A percentile compares a stretch with the other conserved stretches of the same genome.
Evolutionary conservation across 2,888 invertebrate species (phyloP).

Genomic region (Itoplectis maculator): DNA sequence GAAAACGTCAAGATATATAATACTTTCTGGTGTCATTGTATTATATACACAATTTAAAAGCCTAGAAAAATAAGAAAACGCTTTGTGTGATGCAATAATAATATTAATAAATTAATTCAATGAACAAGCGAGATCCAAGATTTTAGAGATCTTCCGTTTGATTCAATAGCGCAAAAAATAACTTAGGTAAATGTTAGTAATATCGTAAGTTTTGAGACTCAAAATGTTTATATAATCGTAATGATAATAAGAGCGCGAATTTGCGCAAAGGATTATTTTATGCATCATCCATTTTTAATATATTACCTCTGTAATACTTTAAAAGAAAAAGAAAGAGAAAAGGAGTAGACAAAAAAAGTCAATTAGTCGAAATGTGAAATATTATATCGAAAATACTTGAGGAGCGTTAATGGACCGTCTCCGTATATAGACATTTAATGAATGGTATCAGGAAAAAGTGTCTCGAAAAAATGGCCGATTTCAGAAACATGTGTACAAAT

Average conservation of each 20-base stretch:
- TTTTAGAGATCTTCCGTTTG: conserved; percentile 18
- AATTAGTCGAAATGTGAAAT: conserved; percentile 9
- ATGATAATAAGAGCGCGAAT: conserved; percentile 23
- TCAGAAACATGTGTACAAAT: no score
- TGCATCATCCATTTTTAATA: conserved; percentile 41
- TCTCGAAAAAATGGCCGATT: no score
- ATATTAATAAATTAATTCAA: conserved; percentile 39
- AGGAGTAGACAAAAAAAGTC: conserved; percentile 2
- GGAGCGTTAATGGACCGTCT: conserved; percentile 2
- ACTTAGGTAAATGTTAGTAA: conserved; percentile 23
- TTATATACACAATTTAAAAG: conserved; percentile 16
- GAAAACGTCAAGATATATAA: conserved; percentile 26
- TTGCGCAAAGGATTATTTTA: conserved; percentile 33
- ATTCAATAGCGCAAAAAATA: conserved; percentile 38
- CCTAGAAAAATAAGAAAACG: conserved; percentile 11
- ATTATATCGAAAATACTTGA: conserved; percentile 16
- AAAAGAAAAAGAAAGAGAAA: background rate
- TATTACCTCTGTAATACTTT: conserved; percentile 50
- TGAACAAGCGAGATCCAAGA: conserved; percentile 18
- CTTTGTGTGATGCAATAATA: conserved; percentile 8
- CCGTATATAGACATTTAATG: background rate
- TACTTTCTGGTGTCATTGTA: conserved; percentile 43
- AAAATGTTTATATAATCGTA: conserved; percentile 9
- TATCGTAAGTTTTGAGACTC: conserved; percentile 35
- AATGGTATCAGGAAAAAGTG: no score